phyloP scores from a whole-genome alignment of 2,113 vertebrate genomes.

The Limanda limanda region DNA sequence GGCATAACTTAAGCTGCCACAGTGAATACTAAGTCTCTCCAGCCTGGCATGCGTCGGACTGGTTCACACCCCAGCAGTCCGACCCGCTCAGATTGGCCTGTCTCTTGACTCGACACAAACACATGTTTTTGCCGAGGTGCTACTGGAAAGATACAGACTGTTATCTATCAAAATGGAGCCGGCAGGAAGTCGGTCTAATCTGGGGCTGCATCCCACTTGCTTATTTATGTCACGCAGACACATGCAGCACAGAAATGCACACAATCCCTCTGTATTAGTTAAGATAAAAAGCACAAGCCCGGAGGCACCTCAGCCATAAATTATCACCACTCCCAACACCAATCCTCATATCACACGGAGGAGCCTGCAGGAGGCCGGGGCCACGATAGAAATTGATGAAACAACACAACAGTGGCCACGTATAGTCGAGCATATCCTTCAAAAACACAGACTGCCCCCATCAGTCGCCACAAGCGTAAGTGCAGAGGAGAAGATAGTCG shows the following conservation, averaged over 20 bases:
- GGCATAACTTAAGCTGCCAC: slow-evolving; percentile 71
- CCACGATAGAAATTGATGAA: slow-evolving; percentile 61
- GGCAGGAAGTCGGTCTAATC: slow-evolving; percentile 54
- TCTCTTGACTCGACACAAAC: slow-evolving; percentile 74
- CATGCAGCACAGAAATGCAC: slow-evolving; percentile 11
- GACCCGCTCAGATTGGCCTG: slow-evolving; percentile 55
- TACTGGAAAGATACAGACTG: slow-evolving; percentile 56
- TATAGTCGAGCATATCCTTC: slow-evolving; percentile 45
- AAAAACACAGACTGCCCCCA: slow-evolving; percentile 48
- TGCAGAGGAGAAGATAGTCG: slow-evolving; percentile 45
- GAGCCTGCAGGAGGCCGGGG: slow-evolving; percentile 43
- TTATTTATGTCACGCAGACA: slow-evolving; percentile 44
- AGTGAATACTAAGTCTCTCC: slow-evolving; percentile 72
- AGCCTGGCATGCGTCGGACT: slow-evolving; percentile 66
- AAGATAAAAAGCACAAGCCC: slow-evolving; percentile 33
- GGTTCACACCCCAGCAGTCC: slow-evolving; percentile 66
- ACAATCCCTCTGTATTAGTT: slow-evolving; percentile 31
- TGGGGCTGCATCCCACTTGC: slow-evolving; percentile 36
- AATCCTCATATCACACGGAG: slow-evolving; percentile 50
- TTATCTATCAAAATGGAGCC: slow-evolving; percentile 69
- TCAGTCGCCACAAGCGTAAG: slow-evolving; percentile 46
- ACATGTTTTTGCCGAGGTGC: slow-evolving; percentile 68
- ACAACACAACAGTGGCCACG: slow-evolving; percentile 40
- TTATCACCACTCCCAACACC: slow-evolving; percentile 49
- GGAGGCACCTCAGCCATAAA: slow-evolving; percentile 40